Conservation (phyloP, 1,140 invertebrate genomes). For the Drosophila melanogaster region Release_6_plus_ISO1_MT NT_033779.5:14634001-14634500, state of each 20-base stretch:
- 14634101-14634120: constrained; percentile 9
- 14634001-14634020: constrained; percentile 31
- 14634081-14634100: constrained; percentile 7
- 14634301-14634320: too few species aligned
- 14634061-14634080: constrained; percentile 13
- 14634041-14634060: constrained; percentile 48
- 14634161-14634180: background rate
- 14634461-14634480: constrained; percentile 12
- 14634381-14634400: background rate
- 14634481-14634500: constrained; percentile 36
- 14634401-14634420: constrained; percentile 25
- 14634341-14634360: background rate
- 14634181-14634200: constrained; percentile 4
- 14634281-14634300: too few species aligned
- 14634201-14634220: background rate
- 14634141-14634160: background rate
- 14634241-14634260: background rate
- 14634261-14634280: background rate
- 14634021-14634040: constrained; percentile 48
- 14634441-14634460: constrained; percentile 32
- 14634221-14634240: background rate
- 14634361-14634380: background rate
- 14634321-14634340: background rate
- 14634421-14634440: background rate
- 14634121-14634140: background rate